Evolutionary conservation across 2,113 vertebrate species (phyloP), one percentile per base, ranked within the genome.

Genomic region (Lampris megalopsis): DNA sequence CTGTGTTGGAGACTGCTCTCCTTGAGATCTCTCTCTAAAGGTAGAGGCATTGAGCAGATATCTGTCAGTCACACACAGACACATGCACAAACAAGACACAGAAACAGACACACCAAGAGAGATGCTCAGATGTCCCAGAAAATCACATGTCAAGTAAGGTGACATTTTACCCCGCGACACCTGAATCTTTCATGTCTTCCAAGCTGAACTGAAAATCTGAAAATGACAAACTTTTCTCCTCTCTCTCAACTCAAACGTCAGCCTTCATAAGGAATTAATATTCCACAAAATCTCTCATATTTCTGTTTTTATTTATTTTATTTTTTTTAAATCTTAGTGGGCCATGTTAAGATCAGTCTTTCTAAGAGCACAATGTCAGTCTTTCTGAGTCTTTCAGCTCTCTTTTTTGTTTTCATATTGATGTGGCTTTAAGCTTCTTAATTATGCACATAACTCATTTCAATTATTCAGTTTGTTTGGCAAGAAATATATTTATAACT

Each of bases 181-280:
- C 3, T 66, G 8, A 58, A 43, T 69, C 54, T 65, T 56, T 37
- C 1, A 35, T 13, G 61, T 81, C 63, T 63, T 57, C 35, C 61
- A 65, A 49, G 64, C 54, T 63, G 68, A 54, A 64, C 58, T 59
- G 40, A 71, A 79, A 37, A 49, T 49, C 48, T 73, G n/a, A 56
- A 62, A 70, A 24, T 80, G 59, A 81, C 65, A 73, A 43, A 65
- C 5, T 77, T 59, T 73, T 66, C 69, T 48, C 10, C 57, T 71
- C 40, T 65, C 37, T 71, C n/a, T 75, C 53, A 53, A 68, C 71
- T 85, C 8, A 48, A 40, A 72, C 60, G 48, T 77, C 66, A 70
- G 63, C 49, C 13, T 5, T 1, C 36, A 47, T 45, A 56, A 63
- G 8, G n/a, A 11, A 56, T 82, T 81, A 64, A 45, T 63, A 54